Base-by-base conservation (phyloP, 2,113 vertebrate genomes). In the Serinus canaria region DNA sequence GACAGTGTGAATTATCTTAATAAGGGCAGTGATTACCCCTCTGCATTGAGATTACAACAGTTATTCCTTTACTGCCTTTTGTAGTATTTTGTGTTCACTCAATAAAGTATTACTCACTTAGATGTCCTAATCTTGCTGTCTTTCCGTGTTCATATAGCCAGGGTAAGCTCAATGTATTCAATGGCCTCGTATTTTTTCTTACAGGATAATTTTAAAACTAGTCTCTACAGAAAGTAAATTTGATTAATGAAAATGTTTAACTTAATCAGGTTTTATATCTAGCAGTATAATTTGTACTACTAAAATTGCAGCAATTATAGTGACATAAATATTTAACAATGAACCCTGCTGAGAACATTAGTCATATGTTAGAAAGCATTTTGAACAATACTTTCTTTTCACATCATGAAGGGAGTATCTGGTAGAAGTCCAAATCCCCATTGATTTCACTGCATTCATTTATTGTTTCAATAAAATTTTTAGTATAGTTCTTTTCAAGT, bases 291-390 rank as follows among this genome's bases (percentile, higher is more conserved):
- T 92, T 91, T 90, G 22, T 89, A 44, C 31, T 80, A 81, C 58
- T 86, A 70, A 83, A 94, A 86, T 69, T 49, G 25, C 55, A 74
- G 68, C 76, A 81, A 74, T 91, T 93, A 62, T 39, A 81, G 39
- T 91, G 80, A 87, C 37, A 66, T 83, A 66, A 95, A 83, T 95
- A 94, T 80, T 95, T 80, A 66, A 86, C 33, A 95, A 49, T 90
- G 83, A 92, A 80, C 72, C 67, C n/a, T 95, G 52, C 67, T 74
- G 46, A 94, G 80, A 94, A 67, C 49, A 60, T 79, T 68, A 59
- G 62, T 95, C 81, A 76, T 78, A 27, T 72, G 33, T 52, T 68
- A 67, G 52, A 82, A 89, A 70, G 28, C 44, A 78, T 78, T 82
- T 95, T 74, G 69, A 85, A 78, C 31, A 50, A 55, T 63, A 46